Percentiles rank a stretch among this genome's conserved stretches.
Evolutionary conservation across 2,888 invertebrate genomes (phyloP).

Genomic region (Rhynchonema sp.): DNA sequence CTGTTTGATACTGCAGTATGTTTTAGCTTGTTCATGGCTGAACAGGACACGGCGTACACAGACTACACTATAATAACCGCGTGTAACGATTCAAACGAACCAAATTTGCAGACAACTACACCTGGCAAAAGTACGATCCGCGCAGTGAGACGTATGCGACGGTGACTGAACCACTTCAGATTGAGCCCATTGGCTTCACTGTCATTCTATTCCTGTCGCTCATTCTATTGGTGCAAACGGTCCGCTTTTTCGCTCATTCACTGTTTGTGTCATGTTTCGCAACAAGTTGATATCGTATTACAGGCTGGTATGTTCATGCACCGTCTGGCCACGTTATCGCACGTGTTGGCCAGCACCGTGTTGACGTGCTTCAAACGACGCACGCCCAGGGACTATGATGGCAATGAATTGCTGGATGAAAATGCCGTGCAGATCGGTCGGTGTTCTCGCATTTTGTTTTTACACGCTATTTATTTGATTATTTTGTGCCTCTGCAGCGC

Average conservation of each 20-base stretch:
- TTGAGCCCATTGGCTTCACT: slow-evolving; percentile 68
- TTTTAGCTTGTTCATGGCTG: too few species aligned
- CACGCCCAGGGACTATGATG: neutral
- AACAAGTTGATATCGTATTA: neutral
- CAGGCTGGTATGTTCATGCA: slow-evolving; percentile 77
- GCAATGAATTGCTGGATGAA: neutral
- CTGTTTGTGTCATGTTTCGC: neutral
- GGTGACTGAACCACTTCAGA: slow-evolving; percentile 57
- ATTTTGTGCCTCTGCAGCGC: too few species aligned
- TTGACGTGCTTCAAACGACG: slow-evolving; percentile 37
- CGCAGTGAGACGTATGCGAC: slow-evolving; percentile 11
- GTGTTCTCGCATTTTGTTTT: too few species aligned
- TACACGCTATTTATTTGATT: too few species aligned
- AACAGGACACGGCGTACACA: too few species aligned
- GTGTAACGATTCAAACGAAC: too few species aligned
- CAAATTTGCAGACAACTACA: slow-evolving; percentile 9
- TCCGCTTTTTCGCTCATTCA: slow-evolving; percentile 8
- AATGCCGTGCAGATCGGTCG: neutral
- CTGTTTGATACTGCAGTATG: neutral
- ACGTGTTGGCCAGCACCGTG: slow-evolving; percentile 82
- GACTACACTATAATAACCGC: too few species aligned
- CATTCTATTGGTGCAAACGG: slow-evolving; percentile 21
- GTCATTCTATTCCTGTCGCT: slow-evolving; percentile 23
- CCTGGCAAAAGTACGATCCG: slow-evolving; percentile 4
- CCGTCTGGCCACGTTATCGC: slow-evolving; percentile 84